These are phyloP conservation scores for Leptatherina wallacei DNA, from an alignment of 2,797 vertebrate species.

Conservation along the genomic window DNA sequence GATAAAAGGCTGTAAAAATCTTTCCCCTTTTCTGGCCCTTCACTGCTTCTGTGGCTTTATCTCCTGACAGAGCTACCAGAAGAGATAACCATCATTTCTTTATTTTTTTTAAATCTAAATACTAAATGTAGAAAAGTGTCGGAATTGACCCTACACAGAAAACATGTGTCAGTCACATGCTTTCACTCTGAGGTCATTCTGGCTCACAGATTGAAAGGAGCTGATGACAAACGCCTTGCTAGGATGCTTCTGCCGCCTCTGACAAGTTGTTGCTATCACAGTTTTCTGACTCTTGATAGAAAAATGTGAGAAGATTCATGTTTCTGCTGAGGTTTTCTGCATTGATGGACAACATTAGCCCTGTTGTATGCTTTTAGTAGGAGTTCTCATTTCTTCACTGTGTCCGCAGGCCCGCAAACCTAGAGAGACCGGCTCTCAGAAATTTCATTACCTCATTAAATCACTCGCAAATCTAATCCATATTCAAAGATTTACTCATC, in stretches of 20 bases:
- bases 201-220: conserved; percentile 58
- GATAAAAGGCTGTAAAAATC: conserved; percentile 37
- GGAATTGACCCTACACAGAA: conserved; percentile 32
- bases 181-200: conserved; percentile 64
- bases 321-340: conserved; percentile 70
- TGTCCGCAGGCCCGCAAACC: conserved; percentile 65
- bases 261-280: conserved; percentile 61
- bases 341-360: conserved; percentile 65
- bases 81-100: conserved; percentile 41
- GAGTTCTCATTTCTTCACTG: conserved; percentile 52
- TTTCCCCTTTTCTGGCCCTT: conserved; percentile 46
- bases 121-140: conserved; percentile 25
- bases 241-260: conserved; percentile 54
- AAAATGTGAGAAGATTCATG: conserved; percentile 49
- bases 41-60: conserved; percentile 31
- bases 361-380: conserved; percentile 54
- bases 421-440: conserved; percentile 60
- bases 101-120: conserved; percentile 29
- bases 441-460: conserved; percentile 76
- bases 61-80: conserved; percentile 42
- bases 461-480: conserved; percentile 67
- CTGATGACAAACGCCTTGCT: conserved; percentile 58
- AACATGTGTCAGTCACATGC: conserved; percentile 61
- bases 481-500: conserved; percentile 69
- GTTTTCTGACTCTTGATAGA: conserved; percentile 47